phyloP scores from a whole-genome alignment of 2,888 invertebrate species.

The Melanotus villosus region DNA sequence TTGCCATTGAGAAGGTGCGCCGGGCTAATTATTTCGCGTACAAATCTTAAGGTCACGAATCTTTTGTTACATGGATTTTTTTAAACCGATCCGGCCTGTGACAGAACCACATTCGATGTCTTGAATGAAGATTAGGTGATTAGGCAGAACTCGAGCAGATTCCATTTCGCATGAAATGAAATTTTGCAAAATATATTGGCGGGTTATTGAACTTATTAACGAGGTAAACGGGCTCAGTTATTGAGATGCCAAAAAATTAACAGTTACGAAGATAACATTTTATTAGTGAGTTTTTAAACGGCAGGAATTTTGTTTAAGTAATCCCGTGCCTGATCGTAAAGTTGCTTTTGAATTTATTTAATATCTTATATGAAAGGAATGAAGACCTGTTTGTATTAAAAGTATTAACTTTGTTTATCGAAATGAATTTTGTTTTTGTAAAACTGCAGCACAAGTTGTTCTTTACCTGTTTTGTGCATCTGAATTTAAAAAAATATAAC shows the following conservation, averaged over 20 bases:
- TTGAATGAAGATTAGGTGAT: not conserved
- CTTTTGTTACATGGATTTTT: not conserved
- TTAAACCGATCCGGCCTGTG: not conserved
- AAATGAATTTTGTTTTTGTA: too few species aligned
- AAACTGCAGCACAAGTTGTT: too few species aligned
- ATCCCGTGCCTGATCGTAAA: too few species aligned
- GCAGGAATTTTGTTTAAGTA: too few species aligned
- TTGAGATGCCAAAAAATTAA: not conserved
- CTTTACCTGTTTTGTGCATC: too few species aligned
- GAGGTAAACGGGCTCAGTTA: not conserved
- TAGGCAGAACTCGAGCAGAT: too few species aligned
- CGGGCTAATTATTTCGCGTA: conserved; percentile 15
- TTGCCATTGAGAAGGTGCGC: conserved; percentile 31
- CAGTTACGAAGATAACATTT: not conserved
- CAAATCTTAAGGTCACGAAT: conserved; percentile 22
- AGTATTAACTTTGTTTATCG: too few species aligned
- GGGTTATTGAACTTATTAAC: conserved; percentile 4
- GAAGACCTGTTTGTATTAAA: too few species aligned
- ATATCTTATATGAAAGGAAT: too few species aligned
- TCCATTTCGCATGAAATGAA: too few species aligned
- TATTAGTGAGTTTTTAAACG: not conserved
- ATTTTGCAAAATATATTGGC: not conserved
- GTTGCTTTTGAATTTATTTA: too few species aligned
- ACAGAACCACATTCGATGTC: not conserved
- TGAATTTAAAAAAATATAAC: too few species aligned